These are phyloP conservation scores for Augochlorella aurata DNA, from an alignment of 2,888 invertebrate species.

Conservation along the genomic window DNA sequence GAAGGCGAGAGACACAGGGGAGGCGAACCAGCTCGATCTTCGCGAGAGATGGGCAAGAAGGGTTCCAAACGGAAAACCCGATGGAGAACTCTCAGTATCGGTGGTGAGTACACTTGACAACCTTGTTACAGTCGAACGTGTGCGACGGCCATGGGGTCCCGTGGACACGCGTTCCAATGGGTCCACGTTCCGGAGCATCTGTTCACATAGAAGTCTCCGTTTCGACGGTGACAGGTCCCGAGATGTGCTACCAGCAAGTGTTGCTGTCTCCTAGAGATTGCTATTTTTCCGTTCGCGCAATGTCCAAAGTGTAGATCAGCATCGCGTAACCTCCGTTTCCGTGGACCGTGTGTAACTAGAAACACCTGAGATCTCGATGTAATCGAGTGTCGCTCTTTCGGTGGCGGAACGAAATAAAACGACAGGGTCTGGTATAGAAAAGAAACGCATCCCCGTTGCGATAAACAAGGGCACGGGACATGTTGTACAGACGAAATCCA, in stretches of 20 bases:
- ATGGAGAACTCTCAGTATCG: slow-evolving; percentile 86
- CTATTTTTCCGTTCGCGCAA: slow-evolving; percentile 2
- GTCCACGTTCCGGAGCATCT: slow-evolving; percentile 1
- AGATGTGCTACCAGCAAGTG: slow-evolving; percentile 4
- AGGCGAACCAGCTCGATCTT: slow-evolving; percentile 58
- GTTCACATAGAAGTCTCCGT: slow-evolving; percentile 18
- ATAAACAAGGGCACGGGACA: slow-evolving; percentile 54
- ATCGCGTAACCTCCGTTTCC: no score
- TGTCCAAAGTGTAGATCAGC: slow-evolving; percentile 4
- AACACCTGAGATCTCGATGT: neutral
- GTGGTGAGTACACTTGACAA: slow-evolving; percentile 80
- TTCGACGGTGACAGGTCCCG: neutral
- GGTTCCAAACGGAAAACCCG: slow-evolving; percentile 84
- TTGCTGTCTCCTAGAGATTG: neutral
- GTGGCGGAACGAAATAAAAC: no score
- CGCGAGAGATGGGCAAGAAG: slow-evolving; percentile 84
- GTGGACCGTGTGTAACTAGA: no score
- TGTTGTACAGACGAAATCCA: slow-evolving; percentile 33
- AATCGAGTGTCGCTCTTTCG: neutral
- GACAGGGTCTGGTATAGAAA: neutral
- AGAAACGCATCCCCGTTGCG: slow-evolving; percentile 40
- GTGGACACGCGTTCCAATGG: neutral
- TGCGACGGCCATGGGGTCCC: neutral
- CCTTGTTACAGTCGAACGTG: neutral
- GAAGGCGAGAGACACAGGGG: slow-evolving; percentile 58